Conservation (phyloP, 2,113 vertebrate species). For the Pseudorasbora parva region DNA sequence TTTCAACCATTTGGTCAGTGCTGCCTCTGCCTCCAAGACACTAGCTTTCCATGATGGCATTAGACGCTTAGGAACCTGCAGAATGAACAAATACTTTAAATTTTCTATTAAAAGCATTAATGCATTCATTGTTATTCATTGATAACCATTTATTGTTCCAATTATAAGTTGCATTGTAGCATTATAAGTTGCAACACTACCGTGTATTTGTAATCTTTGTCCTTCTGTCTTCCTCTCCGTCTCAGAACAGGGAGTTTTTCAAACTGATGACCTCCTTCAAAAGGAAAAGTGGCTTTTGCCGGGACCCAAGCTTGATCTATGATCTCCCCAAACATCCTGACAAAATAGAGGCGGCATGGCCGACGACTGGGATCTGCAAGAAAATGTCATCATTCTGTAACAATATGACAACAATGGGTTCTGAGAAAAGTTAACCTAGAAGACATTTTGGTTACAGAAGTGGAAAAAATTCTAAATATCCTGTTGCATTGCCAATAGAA, state of each 20-base stretch:
- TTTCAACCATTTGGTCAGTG: slow-evolving; percentile 76
- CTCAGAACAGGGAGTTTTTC: slow-evolving; percentile 88
- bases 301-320: slow-evolving; percentile 90
- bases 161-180: not conserved
- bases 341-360: slow-evolving; percentile 89
- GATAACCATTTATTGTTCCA: not conserved
- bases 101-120: not conserved
- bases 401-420: not conserved
- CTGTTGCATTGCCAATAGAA: no score
- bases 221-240: slow-evolving; percentile 89
- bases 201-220: slow-evolving; percentile 91
- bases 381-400: not conserved
- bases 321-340: slow-evolving; percentile 89
- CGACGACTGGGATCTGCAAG: slow-evolving; percentile 80
- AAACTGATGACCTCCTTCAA: slow-evolving; percentile 93
- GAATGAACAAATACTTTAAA: slow-evolving; percentile 26
- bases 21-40: slow-evolving; percentile 86
- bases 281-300: slow-evolving; percentile 86
- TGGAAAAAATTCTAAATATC: no score
- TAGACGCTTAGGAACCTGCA: slow-evolving; percentile 90
- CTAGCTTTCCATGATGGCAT: slow-evolving; percentile 90
- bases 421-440: not conserved
- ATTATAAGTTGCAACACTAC: slow-evolving; percentile 65
- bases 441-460: not conserved
- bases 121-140: no score